Conservation (phyloP, 2,113 vertebrate species). For the Platysteira castanea region DNA sequence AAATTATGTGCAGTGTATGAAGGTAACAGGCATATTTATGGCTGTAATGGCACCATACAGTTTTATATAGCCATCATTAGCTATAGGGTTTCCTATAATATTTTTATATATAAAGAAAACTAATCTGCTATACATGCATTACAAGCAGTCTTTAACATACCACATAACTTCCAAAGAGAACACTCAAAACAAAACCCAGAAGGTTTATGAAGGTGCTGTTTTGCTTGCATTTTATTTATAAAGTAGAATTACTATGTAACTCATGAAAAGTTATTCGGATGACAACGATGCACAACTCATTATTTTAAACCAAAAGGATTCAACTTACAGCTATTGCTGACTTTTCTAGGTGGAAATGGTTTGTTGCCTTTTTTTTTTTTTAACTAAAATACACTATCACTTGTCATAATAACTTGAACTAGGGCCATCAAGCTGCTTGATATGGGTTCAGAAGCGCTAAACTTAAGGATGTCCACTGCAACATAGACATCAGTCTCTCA, state of each 20-base stretch:
- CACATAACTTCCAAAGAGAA: background rate
- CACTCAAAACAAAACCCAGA: background rate
- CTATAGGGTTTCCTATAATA: background rate
- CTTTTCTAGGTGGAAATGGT: background rate
- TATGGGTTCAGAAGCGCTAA: background rate
- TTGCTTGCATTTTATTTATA: background rate
- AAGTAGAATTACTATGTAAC: background rate
- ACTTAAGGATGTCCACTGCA: background rate
- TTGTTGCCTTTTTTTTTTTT: background rate
- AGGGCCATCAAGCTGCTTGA: background rate
- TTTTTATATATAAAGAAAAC: background rate
- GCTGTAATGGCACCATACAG: background rate
- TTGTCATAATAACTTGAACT: background rate
- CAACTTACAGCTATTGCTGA: background rate
- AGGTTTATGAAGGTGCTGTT: background rate
- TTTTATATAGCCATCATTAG: background rate
- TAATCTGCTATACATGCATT: background rate
- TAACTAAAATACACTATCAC: background rate
- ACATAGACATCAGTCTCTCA: background rate
- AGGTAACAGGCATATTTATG: background rate
- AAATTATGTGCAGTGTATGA: background rate
- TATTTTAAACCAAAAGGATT: background rate
- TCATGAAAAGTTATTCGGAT: background rate
- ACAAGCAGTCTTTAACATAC: background rate
- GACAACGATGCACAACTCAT: background rate